Conservation (phyloP, 2,113 vertebrate species). For the Ochotona princeps region DNA sequence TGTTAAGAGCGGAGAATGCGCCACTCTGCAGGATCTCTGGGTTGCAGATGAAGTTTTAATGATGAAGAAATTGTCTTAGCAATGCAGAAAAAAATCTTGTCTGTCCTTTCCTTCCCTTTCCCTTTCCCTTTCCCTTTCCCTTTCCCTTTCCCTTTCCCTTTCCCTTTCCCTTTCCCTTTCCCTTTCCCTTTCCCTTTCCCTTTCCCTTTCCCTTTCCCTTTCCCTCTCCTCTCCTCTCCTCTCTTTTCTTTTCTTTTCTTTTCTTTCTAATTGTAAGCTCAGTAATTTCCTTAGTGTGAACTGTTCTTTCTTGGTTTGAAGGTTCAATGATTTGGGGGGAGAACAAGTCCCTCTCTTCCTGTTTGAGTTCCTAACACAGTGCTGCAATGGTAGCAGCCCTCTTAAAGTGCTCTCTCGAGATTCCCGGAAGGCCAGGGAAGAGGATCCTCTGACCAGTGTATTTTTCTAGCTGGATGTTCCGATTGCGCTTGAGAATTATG, state of each 20-base stretch:
- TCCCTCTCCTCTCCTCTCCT: too few species aligned
- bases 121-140: too few species aligned
- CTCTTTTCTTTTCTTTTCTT: too few species aligned
- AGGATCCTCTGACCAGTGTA: not conserved
- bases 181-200: too few species aligned
- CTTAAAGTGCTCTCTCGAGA: not conserved
- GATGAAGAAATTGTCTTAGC: not conserved
- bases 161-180: too few species aligned
- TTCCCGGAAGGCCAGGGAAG: not conserved
- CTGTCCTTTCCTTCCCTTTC: too few species aligned
- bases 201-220: too few species aligned
- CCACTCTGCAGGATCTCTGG: not conserved
- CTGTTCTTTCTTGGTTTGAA: not conserved
- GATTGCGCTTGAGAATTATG: conserved; percentile 14
- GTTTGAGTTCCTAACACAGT: not conserved
- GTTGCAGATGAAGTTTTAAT: not conserved
- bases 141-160: too few species aligned
- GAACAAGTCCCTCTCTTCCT: conserved; percentile 17
- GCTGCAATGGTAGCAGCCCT: not conserved
- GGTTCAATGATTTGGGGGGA: not conserved
- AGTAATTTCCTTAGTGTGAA: not conserved
- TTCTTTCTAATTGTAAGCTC: not conserved
- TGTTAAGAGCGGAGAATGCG: not conserved
- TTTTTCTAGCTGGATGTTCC: not conserved
- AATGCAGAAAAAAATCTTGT: not conserved